These are phyloP conservation scores for Lampris megalopsis DNA, from an alignment of 2,113 vertebrate genomes.

Conservation along the genomic window DNA sequence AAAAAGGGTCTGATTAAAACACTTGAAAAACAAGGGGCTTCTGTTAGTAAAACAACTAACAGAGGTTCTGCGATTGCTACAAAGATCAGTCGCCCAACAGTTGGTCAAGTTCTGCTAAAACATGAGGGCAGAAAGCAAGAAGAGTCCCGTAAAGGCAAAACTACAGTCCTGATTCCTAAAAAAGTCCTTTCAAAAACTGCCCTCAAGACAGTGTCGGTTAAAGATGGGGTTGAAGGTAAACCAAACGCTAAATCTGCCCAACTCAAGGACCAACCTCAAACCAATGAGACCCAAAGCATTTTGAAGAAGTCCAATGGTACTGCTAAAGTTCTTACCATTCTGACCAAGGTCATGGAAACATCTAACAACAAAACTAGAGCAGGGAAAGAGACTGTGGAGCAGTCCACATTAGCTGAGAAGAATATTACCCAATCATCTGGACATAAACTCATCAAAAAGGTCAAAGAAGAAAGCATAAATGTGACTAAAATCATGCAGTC, in stretches of 20 bases:
- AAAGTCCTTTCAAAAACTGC: slow-evolving; percentile 50
- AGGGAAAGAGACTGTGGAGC: slow-evolving; percentile 53
- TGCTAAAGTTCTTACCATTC: slow-evolving; percentile 50
- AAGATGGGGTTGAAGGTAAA: slow-evolving; percentile 47
- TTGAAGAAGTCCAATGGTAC: slow-evolving; percentile 56
- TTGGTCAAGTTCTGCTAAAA: slow-evolving; percentile 56
- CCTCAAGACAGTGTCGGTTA: slow-evolving; percentile 34
- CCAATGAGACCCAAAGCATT: slow-evolving; percentile 61
- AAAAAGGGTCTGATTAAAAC: slow-evolving; percentile 49
- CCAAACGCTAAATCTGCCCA: slow-evolving; percentile 50
- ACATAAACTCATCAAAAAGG: slow-evolving; percentile 52
- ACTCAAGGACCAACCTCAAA: slow-evolving; percentile 73
- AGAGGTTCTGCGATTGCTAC: slow-evolving; percentile 45
- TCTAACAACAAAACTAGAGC: slow-evolving; percentile 53
- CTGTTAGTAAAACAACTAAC: slow-evolving; percentile 51
- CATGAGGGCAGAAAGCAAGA: slow-evolving; percentile 57
- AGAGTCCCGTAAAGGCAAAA: slow-evolving; percentile 66
- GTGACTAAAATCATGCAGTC: slow-evolving; percentile 19
- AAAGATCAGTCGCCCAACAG: slow-evolving; percentile 52
- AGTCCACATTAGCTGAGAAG: slow-evolving; percentile 56
- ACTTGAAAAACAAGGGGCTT: slow-evolving; percentile 41
- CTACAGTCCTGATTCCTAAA: slow-evolving; percentile 36
- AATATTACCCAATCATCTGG: slow-evolving; percentile 47
- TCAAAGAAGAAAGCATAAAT: slow-evolving; percentile 40
- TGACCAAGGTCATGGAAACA: slow-evolving; percentile 41